Evolutionary conservation across 2,888 invertebrate genomes (phyloP), one percentile per base, ranked within the genome.

Genomic region (Linnaemya vulpina): DNA sequence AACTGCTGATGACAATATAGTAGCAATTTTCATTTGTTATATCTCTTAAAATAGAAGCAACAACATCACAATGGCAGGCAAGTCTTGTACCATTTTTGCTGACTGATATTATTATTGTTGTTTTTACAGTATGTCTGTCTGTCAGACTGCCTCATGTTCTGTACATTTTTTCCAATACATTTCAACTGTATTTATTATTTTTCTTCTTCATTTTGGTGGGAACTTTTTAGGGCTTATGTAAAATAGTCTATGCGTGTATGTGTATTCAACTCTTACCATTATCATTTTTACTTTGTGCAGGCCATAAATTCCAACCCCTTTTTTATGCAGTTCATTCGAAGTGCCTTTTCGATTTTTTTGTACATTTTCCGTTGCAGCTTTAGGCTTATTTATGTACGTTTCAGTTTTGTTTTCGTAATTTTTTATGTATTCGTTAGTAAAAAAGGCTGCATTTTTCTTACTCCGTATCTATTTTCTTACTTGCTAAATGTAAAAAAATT

Each of bases 401-500:
- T 51, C 51, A 51, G 17, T 20, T 49, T 55, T 60, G 55, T 77
- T 60, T 20, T 25, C 60, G 22, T 51, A n/a, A 15, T 70, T 71
- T 55, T 25, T 49, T 40, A 5, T 30, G 13, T 25, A 9, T 25
- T 65, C 46, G 25, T 30, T 38, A n/a, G 17, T 67, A 25, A 38
- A 49, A 80, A 79, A 40, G 35, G 55, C 70, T 82, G 68, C 22
- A 53, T 35, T 35, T 49, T 60, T 35, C 35, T 62, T 20, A 17
- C 25, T 40, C 30, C 51, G 67, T 67, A 25, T 58, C 25, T 73
- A 58, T 80, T 58, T 74, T 67, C 65, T 67, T 80, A 80, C 35
- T n/a, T n/a, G 49, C 73, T 73, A 74, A 67, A 74, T 74, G 60
- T 74, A 80, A 80, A 80, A 79, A 75, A 76, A n/a, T 75, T 20